Evolutionary conservation across 1,140 invertebrate species (phyloP), one percentile per base, ranked within the genome.

Genomic region (Aphaenogaster rudis): DNA sequence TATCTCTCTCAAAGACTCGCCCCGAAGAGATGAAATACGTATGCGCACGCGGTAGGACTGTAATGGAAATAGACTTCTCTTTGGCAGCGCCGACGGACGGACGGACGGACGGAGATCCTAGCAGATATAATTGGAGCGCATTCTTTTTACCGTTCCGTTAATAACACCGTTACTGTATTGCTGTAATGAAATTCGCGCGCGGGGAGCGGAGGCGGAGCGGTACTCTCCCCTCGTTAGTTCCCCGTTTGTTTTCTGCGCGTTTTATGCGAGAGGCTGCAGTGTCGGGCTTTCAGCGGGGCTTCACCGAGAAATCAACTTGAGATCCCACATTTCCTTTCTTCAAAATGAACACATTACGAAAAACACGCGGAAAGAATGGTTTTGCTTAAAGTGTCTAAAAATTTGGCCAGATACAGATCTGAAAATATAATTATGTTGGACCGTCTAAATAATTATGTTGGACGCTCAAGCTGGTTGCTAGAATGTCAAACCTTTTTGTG

Each of bases 11-110:
- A 61, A 82, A 74, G 61, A 50, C 36, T 45, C 67, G 21, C 28
- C 21, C 11, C 28, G 80, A 82, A 74, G 57, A 74, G 80, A 74
- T 82, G 80, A 82, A 82, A 82, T 82, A 69, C 69, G 67, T 74
- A 74, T 82, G 80, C 36, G 21, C 45, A 48, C 59, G 42, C 45
- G 59, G 67, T 59, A 45, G 39, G 42, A 82, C 52, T 82, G 67
- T 74, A 82, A 82, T 82, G 54, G 54, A 82, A 82, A 82, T 82
- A 74, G 54, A 82, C 74, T 74, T 82, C 67, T 82, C 80, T 74
- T 59, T 74, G 66, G 42, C 21, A 39, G 17, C 36, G 52, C 48
- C 77, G 42, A 59, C 50, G 21, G 15, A 78, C 57, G 28, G 13
- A 78, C 57, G 28, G 13, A 48, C n/a, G 45, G 15, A 15, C 9